Evolutionary conservation across 2,113 vertebrate species (phyloP).

Genomic region (Zingel zingel): DNA sequence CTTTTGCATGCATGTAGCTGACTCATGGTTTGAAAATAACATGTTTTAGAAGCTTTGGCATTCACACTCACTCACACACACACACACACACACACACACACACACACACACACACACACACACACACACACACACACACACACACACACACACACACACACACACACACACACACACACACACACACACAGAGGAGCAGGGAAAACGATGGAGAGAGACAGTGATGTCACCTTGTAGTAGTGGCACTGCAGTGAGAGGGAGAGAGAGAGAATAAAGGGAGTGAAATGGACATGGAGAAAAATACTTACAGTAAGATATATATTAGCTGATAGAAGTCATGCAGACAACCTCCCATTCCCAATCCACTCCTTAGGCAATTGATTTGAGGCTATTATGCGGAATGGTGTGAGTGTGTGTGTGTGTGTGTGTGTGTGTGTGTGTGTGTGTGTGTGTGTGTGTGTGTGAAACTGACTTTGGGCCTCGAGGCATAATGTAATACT

Average conservation of each 20-base stretch:
- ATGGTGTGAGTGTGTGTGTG: slow-evolving; percentile 33
- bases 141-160: slow-evolving; percentile 11
- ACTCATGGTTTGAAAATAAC: slow-evolving; percentile 29
- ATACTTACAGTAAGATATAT: slow-evolving; percentile 41
- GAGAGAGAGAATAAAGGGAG: background rate
- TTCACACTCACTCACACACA: slow-evolving; percentile 1
- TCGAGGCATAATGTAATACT: slow-evolving; percentile 57
- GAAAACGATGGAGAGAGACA: slow-evolving; percentile 27
- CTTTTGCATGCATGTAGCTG: slow-evolving; percentile 24
- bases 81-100: slow-evolving; percentile 9
- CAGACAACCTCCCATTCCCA: slow-evolving; percentile 58
- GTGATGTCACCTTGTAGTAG: slow-evolving; percentile 62
- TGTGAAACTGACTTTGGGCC: slow-evolving; percentile 57
- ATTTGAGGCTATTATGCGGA: slow-evolving; percentile 51
- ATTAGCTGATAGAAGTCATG: slow-evolving; percentile 65
- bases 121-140: slow-evolving; percentile 10
- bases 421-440: slow-evolving; percentile 1
- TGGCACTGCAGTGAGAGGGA: slow-evolving; percentile 43
- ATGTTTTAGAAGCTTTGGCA: slow-evolving; percentile 12
- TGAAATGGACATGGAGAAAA: slow-evolving; percentile 12
- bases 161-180: slow-evolving; percentile 9
- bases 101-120: slow-evolving; percentile 8
- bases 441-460: slow-evolving; percentile 29
- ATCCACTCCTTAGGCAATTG: slow-evolving; percentile 56
- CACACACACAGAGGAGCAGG: slow-evolving; percentile 9